Base-by-base conservation (phyloP, 2,113 vertebrate species). In the Takifugu bimaculatus region DNA sequence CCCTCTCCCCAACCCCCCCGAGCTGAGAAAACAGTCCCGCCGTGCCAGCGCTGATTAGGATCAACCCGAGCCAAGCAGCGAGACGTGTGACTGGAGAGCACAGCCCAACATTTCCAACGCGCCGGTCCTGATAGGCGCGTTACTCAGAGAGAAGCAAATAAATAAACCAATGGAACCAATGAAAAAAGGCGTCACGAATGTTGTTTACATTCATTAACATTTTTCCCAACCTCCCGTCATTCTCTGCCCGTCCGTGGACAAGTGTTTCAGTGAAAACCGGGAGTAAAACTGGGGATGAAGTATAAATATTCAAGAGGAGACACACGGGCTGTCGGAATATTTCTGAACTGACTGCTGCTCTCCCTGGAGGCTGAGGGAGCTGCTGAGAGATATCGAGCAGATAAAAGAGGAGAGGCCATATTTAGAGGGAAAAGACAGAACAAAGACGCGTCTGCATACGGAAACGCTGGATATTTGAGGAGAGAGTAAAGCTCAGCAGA, bases 261-360 rank as follows among this genome's bases (percentile, higher is more conserved):
- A 39, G 35, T 39, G 35, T 39, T 39, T 39, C 9, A 20, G 20
- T 20, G 20, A 20, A 20, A 20, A 20, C 20, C 20, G 7, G 7
- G 35, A 39, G 35, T 1, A 10, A 39, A 39, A 39, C 35, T 39
- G 7, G 35, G 35, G 35, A 10, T 39, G 35, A 39, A 39, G 35
- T 39, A 78, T 82, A 78, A 82, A 85, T 84, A 81, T 87, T 85
- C 63, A 13, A 75, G 63, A 72, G 72, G 70, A 77, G 63, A 56
- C 48, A 54, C 48, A 69, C 51, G 50, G 48, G 63, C 75, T 75
- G 50, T 70, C 74, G 81, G 84, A 87, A 86, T 82, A 81, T 63
- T 72, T 81, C 60, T 63, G 58, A 74, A 79, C 68, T 73, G 69
- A 74, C 78, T 73, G 73, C 68, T 13, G 50, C 54, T 79, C 81